A percentile compares a stretch with the other conserved stretches of the same genome.
phyloP scores from a whole-genome alignment of 2,888 invertebrate genomes.

The Camponotus fellah region DNA sequence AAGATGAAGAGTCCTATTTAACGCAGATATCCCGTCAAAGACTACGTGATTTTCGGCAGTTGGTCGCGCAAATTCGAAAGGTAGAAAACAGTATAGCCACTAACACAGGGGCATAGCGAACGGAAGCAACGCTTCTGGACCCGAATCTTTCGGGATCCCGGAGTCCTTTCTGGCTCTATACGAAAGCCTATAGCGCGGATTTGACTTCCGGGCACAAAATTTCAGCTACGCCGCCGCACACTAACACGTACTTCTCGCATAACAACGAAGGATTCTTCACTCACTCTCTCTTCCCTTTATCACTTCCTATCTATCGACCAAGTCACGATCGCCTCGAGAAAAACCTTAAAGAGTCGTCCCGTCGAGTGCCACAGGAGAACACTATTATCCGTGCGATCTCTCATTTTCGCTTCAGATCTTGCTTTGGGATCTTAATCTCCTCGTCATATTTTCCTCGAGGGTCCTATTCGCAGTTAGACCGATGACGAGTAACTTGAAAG shows the following conservation, averaged over 20 bases:
- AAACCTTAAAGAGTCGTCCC: slow-evolving; percentile 28
- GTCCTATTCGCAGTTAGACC: background rate
- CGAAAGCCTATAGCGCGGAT: slow-evolving; percentile 1
- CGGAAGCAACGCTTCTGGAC: slow-evolving; percentile 7
- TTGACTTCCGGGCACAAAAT: slow-evolving; percentile 1
- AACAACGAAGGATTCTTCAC: slow-evolving; percentile 13
- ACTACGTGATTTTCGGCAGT: slow-evolving; percentile 71
- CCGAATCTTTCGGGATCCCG: background rate
- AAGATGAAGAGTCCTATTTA: slow-evolving; percentile 54
- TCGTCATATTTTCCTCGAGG: background rate
- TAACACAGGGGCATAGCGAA: slow-evolving; percentile 29
- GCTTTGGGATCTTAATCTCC: background rate
- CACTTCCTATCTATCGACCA: slow-evolving; percentile 42
- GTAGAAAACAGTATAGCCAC: slow-evolving; percentile 68
- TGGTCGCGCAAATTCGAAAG: slow-evolving; percentile 68
- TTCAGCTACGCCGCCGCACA: slow-evolving; percentile 16
- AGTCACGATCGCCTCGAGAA: slow-evolving; percentile 19
- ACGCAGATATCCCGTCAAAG: slow-evolving; percentile 59
- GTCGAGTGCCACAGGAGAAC: slow-evolving; percentile 18
- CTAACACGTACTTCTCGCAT: slow-evolving; percentile 23
- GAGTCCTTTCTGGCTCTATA: background rate
- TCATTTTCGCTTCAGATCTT: background rate
- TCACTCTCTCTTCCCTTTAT: background rate
- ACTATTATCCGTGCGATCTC: background rate
- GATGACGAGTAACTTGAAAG: background rate